Conservation (phyloP, 2,888 invertebrate genomes). For the Siphonodentalium dalli region DNA sequence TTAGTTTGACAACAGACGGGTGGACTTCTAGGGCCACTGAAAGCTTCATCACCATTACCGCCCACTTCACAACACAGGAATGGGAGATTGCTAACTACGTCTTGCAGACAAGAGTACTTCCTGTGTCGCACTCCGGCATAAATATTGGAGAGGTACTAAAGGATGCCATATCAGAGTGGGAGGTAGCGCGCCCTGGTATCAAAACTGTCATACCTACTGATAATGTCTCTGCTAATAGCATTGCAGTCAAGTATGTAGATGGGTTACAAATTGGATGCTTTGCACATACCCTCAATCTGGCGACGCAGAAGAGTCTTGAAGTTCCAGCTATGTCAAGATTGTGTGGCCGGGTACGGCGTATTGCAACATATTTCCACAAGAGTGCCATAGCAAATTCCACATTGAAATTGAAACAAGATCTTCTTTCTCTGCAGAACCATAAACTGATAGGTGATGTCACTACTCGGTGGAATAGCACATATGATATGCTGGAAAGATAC, state of each 20-base stretch:
- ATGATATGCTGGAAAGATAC: constrained; percentile 20
- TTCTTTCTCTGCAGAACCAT: not conserved
- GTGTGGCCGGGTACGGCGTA: not conserved
- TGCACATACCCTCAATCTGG: constrained; percentile 14
- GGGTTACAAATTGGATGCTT: constrained; percentile 3
- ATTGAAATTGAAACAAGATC: not conserved
- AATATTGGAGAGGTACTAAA: no score
- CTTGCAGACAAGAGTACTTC: no score
- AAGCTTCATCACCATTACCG: no score
- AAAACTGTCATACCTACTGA: no score
- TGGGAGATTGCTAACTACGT: no score
- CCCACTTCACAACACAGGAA: no score
- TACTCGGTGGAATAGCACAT: constrained; percentile 13
- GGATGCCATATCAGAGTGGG: no score
- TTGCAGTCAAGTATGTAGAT: not conserved
- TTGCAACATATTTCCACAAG: constrained; percentile 4
- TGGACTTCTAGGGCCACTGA: no score
- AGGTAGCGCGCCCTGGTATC: no score
- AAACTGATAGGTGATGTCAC: constrained; percentile 13
- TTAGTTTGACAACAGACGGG: no score
- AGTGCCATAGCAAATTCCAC: not conserved
- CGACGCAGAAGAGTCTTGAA: constrained; percentile 4
- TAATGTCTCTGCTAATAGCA: constrained; percentile 1
- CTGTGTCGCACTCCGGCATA: no score
- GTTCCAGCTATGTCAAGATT: not conserved